Evolutionary conservation across 2,797 vertebrate species (phyloP).

Genomic region (Sebastes matsubarae): DNA sequence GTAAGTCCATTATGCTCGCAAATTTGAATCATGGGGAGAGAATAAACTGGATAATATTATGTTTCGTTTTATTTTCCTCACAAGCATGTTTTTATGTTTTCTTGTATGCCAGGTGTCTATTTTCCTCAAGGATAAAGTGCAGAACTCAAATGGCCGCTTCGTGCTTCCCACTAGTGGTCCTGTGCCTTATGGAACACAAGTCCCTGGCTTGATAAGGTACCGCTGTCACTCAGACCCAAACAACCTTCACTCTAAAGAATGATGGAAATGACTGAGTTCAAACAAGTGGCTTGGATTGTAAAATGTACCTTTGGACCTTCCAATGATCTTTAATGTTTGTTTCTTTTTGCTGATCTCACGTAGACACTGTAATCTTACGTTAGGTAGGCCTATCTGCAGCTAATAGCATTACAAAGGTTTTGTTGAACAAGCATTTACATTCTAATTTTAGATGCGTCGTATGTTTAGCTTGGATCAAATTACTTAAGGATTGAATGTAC

Average conservation of each 20-base stretch:
- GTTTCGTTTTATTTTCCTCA: not conserved
- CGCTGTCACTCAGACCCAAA: not conserved
- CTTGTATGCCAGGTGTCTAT: slow-evolving; percentile 90
- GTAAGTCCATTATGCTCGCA: slow-evolving; percentile 78
- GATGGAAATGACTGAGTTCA: not conserved
- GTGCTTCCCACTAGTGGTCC: slow-evolving; percentile 92
- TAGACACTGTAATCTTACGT: slow-evolving; percentile 24
- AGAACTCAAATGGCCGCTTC: slow-evolving; percentile 96
- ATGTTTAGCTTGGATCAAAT: slow-evolving; percentile 30
- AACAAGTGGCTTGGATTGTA: not conserved
- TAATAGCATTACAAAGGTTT: slow-evolving; percentile 74
- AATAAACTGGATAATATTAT: not conserved
- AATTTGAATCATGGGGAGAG: not conserved
- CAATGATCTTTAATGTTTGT: slow-evolving; percentile 4
- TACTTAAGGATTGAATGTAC: slow-evolving; percentile 17
- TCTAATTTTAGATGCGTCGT: slow-evolving; percentile 66
- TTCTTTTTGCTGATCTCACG: slow-evolving; percentile 6
- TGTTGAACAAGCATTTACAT: slow-evolving; percentile 38
- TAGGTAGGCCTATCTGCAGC: slow-evolving; percentile 38
- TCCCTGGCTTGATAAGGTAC: slow-evolving; percentile 94
- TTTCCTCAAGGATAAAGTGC: slow-evolving; percentile 98
- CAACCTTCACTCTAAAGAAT: not conserved
- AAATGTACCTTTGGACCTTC: not conserved
- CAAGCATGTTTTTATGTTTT: not conserved
- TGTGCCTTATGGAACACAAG: slow-evolving; percentile 91